Conservation (phyloP, 2,797 vertebrate species). For the Nannoperca obscura region DNA sequence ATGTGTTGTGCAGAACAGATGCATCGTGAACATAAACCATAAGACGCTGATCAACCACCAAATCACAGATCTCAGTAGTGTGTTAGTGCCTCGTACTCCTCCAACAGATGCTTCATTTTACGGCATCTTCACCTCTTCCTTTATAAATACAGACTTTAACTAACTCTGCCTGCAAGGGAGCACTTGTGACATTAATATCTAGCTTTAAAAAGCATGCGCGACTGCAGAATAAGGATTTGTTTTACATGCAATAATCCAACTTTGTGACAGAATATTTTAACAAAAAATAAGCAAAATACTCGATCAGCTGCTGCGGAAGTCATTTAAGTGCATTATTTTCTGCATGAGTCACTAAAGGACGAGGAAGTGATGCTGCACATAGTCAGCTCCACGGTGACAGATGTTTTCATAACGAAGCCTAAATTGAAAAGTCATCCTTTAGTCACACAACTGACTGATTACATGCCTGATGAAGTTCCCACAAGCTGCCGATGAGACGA, state of each 20-base stretch:
- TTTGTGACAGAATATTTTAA: constrained; percentile 50
- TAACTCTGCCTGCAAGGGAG: not conserved
- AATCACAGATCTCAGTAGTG: not conserved
- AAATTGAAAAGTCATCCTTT: not conserved
- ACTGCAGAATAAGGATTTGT: constrained; percentile 61
- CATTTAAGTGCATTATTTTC: not conserved
- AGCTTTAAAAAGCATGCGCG: constrained; percentile 68
- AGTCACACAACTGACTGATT: not conserved
- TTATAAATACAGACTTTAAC: constrained; percentile 5
- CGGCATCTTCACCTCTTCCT: not conserved
- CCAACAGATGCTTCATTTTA: too few species aligned
- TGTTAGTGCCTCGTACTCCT: too few species aligned
- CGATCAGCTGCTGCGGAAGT: not conserved
- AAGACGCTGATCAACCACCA: not conserved
- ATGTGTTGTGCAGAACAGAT: too few species aligned
- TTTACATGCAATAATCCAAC: constrained; percentile 78
- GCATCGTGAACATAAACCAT: too few species aligned
- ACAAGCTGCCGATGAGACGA: constrained; percentile 4
- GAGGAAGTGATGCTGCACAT: not conserved
- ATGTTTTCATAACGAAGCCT: not conserved
- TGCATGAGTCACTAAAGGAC: not conserved
- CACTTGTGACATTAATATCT: constrained; percentile 38
- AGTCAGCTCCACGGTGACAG: not conserved
- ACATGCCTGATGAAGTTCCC: not conserved
- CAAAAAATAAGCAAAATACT: not conserved